Conservation (phyloP, 2,888 invertebrate species). For the Maniola hyperantus region DNA sequence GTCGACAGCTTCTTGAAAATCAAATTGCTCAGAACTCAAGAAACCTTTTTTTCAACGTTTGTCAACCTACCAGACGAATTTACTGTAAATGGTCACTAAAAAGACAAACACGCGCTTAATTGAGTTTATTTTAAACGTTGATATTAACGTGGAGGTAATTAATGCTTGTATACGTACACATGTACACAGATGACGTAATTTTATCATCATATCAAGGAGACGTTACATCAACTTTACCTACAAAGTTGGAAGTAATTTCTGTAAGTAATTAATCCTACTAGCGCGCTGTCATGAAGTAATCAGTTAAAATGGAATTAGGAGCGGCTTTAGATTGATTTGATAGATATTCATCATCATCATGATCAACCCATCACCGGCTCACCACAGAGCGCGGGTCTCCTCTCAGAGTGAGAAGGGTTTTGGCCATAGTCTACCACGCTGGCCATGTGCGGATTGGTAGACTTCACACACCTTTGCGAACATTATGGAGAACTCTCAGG, state of each 20-base stretch:
- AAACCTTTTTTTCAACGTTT: background rate
- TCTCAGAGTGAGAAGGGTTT: too few species aligned
- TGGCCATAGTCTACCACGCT: too few species aligned
- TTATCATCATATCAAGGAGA: background rate
- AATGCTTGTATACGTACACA: background rate
- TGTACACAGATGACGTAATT: background rate
- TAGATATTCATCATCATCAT: too few species aligned
- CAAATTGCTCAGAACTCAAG: background rate
- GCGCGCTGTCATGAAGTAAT: conserved; percentile 1
- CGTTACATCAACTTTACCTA: background rate
- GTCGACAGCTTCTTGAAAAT: background rate
- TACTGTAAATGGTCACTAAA: background rate
- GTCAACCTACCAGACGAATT: background rate
- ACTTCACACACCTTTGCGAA: too few species aligned
- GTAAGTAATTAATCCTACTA: background rate
- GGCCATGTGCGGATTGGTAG: too few species aligned
- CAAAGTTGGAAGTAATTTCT: conserved; percentile 4
- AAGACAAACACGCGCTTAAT: conserved; percentile 2
- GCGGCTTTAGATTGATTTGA: background rate
- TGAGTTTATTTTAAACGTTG: conserved; percentile 3
- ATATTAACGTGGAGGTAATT: conserved; percentile 1
- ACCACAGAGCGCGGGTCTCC: too few species aligned
- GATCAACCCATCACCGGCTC: too few species aligned
- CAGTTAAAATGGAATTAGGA: background rate
- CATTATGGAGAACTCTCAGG: too few species aligned